Base-by-base conservation (phyloP, 2,888 invertebrate genomes). In the Drosophila demipolita region DNA sequence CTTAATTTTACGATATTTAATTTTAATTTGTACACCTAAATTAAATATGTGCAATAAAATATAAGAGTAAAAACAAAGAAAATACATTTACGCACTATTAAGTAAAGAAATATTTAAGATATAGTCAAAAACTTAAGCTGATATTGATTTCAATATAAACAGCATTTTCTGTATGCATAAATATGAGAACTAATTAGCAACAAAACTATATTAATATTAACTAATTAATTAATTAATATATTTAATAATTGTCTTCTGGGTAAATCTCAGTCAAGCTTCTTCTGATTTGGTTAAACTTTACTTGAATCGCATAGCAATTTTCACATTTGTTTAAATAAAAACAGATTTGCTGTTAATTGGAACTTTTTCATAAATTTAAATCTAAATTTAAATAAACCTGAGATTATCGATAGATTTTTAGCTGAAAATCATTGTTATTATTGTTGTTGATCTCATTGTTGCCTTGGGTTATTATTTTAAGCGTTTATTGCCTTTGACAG, bases 401-500 rank as follows among this genome's bases (percentile, higher is more conserved):
- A 20, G 3, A 20, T 20, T 42, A 20, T 23, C 7, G 8, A 2
- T 15, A 1, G 15, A 15, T 17, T 29, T n/a, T 63, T 38, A 36
- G 15, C 36, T 9, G 17, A 45, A 75, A 65, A 62, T 78, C 38
- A 67, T 35, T 52, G 29, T 26, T 40, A 29, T 38, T 66, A 23
- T 23, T 38, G 11, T 33, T 60, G 53, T 63, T 55, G 42, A 9
- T 60, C 20, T n/a, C 60, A 54, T 62, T 64, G 59, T 64, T 65
- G 38, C 15, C 35, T 17, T 59, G 74, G 54, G 50, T 29, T 70
- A 67, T 73, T 84, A 60, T 67, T 88, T 73, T 82, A 57, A 73
- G 69, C 75, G 78, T 86, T 80, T 85, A 86, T 85, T 88, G 83
- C 72, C 83, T 80, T 80, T 83, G 83, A 86, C 83, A 83, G 61